phyloP scores from a whole-genome alignment of 1,140 invertebrate species.

The Ericerus pela region DNA sequence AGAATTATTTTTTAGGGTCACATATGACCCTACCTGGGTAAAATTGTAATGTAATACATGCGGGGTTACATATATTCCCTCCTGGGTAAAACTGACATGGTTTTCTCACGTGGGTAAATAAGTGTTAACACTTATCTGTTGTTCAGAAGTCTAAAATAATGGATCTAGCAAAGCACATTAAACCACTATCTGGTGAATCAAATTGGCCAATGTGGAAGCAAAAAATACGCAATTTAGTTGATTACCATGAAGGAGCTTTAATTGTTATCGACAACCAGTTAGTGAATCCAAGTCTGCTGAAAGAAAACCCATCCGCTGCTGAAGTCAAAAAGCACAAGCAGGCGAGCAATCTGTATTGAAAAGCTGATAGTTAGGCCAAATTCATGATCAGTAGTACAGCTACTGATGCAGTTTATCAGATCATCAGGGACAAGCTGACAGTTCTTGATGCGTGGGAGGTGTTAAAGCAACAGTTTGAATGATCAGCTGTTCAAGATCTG shows the following conservation, averaged over 20 bases:
- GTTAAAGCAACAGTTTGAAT: constrained; percentile 24
- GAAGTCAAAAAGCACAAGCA: constrained; percentile 5
- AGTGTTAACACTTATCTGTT: too few species aligned
- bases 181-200: constrained; percentile 21
- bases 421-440: constrained; percentile 26
- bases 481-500: constrained; percentile 27
- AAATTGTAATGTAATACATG: too few species aligned
- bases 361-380: constrained; percentile 14
- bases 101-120: too few species aligned
- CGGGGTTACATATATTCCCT: too few species aligned
- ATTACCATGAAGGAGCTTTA: constrained; percentile 25
- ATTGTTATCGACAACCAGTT: constrained; percentile 24
- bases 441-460: constrained; percentile 24
- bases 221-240: constrained; percentile 25
- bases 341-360: not conserved
- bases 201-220: constrained; percentile 25
- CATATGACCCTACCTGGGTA: too few species aligned
- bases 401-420: constrained; percentile 27
- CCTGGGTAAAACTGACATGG: too few species aligned
- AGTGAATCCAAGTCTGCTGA: constrained; percentile 19
- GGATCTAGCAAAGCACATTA: constrained; percentile 25
- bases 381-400: too few species aligned
- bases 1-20: too few species aligned
- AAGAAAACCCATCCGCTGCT: constrained; percentile 12
- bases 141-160: constrained; percentile 5